Evolutionary conservation across 1,140 invertebrate genomes (phyloP).

Genomic region (Aradophagus sp.): DNA sequence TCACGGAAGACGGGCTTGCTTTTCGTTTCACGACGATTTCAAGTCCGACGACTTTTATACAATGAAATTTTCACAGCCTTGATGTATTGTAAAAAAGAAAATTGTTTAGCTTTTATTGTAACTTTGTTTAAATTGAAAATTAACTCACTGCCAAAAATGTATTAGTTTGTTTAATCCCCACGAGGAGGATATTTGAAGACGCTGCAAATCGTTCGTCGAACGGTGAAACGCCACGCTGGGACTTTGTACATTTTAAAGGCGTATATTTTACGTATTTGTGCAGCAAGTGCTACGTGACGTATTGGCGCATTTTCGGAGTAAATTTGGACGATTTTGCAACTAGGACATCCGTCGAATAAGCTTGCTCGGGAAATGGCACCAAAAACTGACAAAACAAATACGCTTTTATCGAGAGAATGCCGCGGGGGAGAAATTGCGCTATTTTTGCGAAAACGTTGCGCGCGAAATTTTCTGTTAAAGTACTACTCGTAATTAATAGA

Average conservation of each 20-base stretch:
- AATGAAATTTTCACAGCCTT: too few relatives aligned
- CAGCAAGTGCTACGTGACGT: slow-evolving; percentile 31
- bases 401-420: slow-evolving; percentile 48
- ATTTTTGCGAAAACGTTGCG: slow-evolving; percentile 47
- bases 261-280: slow-evolving; percentile 48
- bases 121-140: too few relatives aligned
- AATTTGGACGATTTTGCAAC: slow-evolving; percentile 42
- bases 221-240: slow-evolving; percentile 16
- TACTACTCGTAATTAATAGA: slow-evolving; percentile 46
- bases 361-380: slow-evolving; percentile 49
- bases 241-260: slow-evolving; percentile 31
- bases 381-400: slow-evolving; percentile 58
- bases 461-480: slow-evolving; percentile 40
- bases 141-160: too few relatives aligned
- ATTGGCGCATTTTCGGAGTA: slow-evolving; percentile 51
- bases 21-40: too few relatives aligned
- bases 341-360: slow-evolving; percentile 32
- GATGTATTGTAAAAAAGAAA: too few relatives aligned
- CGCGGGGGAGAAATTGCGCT: slow-evolving; percentile 41
- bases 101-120: too few relatives aligned
- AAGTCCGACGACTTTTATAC: too few relatives aligned
- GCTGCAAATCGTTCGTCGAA: slow-evolving; percentile 21
- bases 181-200: too few relatives aligned
- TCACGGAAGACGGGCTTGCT: too few relatives aligned
- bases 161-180: too few relatives aligned